Base-by-base conservation (phyloP, 2,113 vertebrate genomes). In the Dolichallabes microphthalmus region DNA sequence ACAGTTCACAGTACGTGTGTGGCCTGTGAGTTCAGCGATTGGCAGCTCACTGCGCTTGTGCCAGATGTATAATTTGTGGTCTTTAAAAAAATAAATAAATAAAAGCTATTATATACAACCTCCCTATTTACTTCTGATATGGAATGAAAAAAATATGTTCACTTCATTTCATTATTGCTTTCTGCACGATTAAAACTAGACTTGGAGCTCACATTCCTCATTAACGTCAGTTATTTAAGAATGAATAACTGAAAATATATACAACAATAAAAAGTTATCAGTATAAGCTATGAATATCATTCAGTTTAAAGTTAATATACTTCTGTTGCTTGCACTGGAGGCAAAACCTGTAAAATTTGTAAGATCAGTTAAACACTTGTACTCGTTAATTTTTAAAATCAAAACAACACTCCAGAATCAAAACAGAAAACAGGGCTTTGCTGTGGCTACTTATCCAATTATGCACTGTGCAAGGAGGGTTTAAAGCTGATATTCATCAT, bases 51-150 rank as follows among this genome's bases (percentile, higher is more conserved):
- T 98, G 73, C 97, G 96, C 90, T 96, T 96, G 94, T 99, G 98
- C 98, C 98, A 99, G 92, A 99, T 97, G 94, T 99, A 99, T 86
- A 99, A 97, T 90, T 99, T 99, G 92, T 99, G 97, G 93, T 99
- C 98, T 99, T 86, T 20, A 55, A 77, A 68, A 3, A 78, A 71
- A 73, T 58, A 57, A 45, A 35, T 19, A 73, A 1, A 60, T 19
- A 12, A 81, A 1, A 50, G 19, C 45, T 58, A 39, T 35, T 71
- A 71, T 11, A 39, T 1, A 71, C 20, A 2, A 71, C 19, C 32
- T 39, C 32, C 20, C 32, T 39, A 19, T 68, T 39, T 68, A 68
- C 27, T 35, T 7, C 9, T 1, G 9, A 3, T 32, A 68, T 2
- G 14, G 17, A 68, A 68, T 17, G 27, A 15, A 32, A 32, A 32